Conservation (phyloP, 2,113 vertebrate genomes). For the Thymallus thymallus region DNA sequence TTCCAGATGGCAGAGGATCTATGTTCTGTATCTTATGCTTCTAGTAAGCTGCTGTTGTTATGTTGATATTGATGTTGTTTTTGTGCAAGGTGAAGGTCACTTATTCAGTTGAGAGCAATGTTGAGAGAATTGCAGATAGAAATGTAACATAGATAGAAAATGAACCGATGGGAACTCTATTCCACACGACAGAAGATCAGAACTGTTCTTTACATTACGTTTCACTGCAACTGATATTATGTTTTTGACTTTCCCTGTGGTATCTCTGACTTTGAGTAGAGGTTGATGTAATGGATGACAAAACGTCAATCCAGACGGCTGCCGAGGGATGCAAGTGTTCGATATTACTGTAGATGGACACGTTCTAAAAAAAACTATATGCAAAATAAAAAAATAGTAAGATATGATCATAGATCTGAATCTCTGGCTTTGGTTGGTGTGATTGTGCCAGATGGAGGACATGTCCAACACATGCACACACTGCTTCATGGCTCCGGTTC, state of each 20-base stretch:
- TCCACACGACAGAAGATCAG: not conserved
- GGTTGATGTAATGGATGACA: conserved; percentile 10
- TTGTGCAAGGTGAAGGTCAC: not conserved
- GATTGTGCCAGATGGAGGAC: conserved; percentile 5
- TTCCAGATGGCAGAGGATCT: not conserved
- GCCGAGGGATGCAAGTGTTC: not conserved
- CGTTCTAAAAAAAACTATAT: not conserved
- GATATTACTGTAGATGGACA: not conserved
- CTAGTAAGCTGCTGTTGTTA: not conserved
- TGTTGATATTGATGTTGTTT: not conserved
- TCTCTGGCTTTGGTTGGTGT: conserved; percentile 2
- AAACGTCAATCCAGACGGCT: conserved; percentile 2
- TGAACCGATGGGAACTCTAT: not conserved
- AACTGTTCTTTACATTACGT: not conserved
- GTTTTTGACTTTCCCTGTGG: not conserved
- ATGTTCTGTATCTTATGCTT: not conserved
- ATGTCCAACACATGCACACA: conserved; percentile 12
- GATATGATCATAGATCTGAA: conserved; percentile 7
- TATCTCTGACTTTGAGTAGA: conserved; percentile 11
- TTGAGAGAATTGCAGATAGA: not conserved
- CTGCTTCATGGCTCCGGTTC: not conserved
- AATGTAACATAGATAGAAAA: not conserved
- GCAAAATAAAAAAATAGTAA: not conserved
- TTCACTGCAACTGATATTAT: not conserved
- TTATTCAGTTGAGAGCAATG: not conserved